phyloP scores from a whole-genome alignment of 1,140 invertebrate species.

The Caenorhabditis elegans region WBcel235 BX284606.5:680001-680500 shows the following conservation, averaged over 20 bases:
- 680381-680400: background rate
- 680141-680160: background rate
- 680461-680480: background rate
- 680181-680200: background rate
- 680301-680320: constrained; percentile 18
- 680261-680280: background rate
- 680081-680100: constrained; percentile 51
- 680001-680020: too few species aligned
- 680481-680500: background rate
- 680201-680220: background rate
- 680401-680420: too few species aligned
- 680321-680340: constrained; percentile 1
- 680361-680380: background rate
- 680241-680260: background rate
- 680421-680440: background rate
- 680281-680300: background rate
- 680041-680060: too few species aligned
- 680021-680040: too few species aligned
- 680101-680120: constrained; percentile 50
- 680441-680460: too few species aligned
- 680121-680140: constrained; percentile 39
- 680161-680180: background rate
- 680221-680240: constrained; percentile 8
- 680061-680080: constrained; percentile 51
- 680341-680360: background rate